Evolutionary conservation across 2,797 vertebrate species (phyloP).

Genomic region (Dromococcyx pavoninus): DNA sequence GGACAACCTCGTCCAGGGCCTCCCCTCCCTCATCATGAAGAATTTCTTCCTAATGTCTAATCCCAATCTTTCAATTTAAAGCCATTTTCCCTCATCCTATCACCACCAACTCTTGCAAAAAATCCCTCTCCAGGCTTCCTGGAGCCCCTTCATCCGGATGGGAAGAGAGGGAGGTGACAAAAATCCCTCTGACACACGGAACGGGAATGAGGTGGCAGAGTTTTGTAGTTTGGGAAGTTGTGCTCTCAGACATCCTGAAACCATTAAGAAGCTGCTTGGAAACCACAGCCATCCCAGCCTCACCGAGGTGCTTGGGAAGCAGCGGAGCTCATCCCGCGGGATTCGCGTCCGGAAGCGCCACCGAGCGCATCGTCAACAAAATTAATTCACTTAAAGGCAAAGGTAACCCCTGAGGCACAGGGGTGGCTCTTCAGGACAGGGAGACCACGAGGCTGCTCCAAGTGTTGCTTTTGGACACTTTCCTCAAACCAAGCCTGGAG

Average conservation of each 20-base stretch:
- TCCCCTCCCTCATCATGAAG: no score
- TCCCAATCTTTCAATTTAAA: no score
- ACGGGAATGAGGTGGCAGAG: not conserved
- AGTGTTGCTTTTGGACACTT: not conserved
- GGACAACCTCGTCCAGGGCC: no score
- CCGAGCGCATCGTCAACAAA: not conserved
- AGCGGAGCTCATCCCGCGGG: slow-evolving; percentile 59
- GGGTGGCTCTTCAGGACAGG: not conserved
- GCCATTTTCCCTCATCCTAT: no score
- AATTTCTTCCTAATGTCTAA: no score
- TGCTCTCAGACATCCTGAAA: slow-evolving; percentile 52
- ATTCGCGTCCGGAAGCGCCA: not conserved
- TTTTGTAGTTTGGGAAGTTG: not conserved
- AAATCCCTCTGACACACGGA: not conserved
- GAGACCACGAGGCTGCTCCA: not conserved
- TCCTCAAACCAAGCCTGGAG: not conserved
- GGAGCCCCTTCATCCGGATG: no score
- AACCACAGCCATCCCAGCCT: not conserved
- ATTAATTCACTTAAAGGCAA: slow-evolving; percentile 45
- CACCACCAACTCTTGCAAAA: no score
- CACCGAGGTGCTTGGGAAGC: not conserved
- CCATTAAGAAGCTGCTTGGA: slow-evolving; percentile 42
- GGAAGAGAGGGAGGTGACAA: not conserved
- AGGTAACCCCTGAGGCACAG: not conserved
- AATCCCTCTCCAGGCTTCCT: no score